Evolutionary conservation across 2,113 vertebrate species (phyloP), one percentile per base, ranked within the genome.

Genomic region (Uria aalge): DNA sequence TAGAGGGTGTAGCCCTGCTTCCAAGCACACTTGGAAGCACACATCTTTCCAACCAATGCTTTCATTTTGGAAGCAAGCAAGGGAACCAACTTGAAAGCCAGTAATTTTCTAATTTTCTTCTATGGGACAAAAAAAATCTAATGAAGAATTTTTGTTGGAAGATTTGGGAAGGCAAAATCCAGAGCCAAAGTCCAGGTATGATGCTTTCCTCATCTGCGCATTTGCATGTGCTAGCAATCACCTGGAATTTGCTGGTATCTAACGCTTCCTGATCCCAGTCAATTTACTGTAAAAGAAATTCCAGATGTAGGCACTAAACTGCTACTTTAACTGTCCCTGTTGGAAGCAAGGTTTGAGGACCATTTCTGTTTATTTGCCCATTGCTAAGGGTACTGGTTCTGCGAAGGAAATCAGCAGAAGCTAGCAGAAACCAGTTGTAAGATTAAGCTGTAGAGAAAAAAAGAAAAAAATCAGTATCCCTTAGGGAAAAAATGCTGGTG

Each of bases 161-260:
- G 62, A 47, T 73, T 57, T 69, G 45, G 38, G 24, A 78, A 88
- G 41, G 57, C 34, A 78, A 86, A 88, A 81, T 56, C 24, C 73
- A 72, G 43, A 84, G 34, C 43, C 20, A 32, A 91, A 59, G 38
- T 56, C 53, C 63, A 90, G 83, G 94, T 95, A 82, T 0, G 1
- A 69, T 55, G 29, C 4, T 90, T 92, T 91, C 34, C 17, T 84
- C 43, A 30, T 86, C 68, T 96, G 68, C 64, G 64, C 64, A 88
- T 93, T 89, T 89, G 40, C 90, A 96, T 82, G 88, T 96, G 92
- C 64, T 83, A 80, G 64, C 75, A 97, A 80, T 90, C 85, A 94
- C 66, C 50, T 92, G 79, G 82, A 93, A 80, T 95, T 83, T 94
- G 40, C 50, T 88, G 85, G 40, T 90, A 82, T 88, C 78, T 93